Conservation (phyloP, 2,888 invertebrate genomes). For the Eupithecia subfuscata region DNA sequence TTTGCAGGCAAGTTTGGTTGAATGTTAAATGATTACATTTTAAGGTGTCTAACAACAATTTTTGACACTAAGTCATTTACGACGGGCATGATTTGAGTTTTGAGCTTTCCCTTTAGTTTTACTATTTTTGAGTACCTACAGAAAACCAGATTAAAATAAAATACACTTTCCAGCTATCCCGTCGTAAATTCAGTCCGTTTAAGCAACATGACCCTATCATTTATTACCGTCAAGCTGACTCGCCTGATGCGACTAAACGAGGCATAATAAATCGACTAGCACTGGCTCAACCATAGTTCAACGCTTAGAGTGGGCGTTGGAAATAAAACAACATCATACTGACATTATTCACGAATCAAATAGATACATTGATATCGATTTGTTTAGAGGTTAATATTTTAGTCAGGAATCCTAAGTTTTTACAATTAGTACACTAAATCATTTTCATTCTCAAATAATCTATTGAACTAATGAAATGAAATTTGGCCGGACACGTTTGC, state of each 20-base stretch:
- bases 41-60: background rate
- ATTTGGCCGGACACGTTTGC: too few species aligned
- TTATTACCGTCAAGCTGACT: conserved; percentile 32
- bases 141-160: background rate
- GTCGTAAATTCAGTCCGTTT: background rate
- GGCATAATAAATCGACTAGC: conserved; percentile 35
- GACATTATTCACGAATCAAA: background rate
- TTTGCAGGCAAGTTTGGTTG: too few species aligned
- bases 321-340: background rate
- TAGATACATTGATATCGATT: background rate
- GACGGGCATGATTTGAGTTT: too few species aligned
- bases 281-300: conserved; percentile 1
- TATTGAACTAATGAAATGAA: too few species aligned
- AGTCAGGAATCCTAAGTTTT: too few species aligned
- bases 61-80: too few species aligned
- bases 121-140: background rate
- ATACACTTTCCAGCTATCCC: background rate
- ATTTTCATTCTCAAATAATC: too few species aligned
- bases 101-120: too few species aligned
- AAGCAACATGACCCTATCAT: conserved; percentile 20
- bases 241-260: conserved; percentile 36
- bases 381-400: background rate
- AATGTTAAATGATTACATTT: background rate
- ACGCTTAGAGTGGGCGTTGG: conserved; percentile 3
- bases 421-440: too few species aligned